Base-by-base conservation (phyloP, 2,888 invertebrate genomes). In the Tuta absoluta region DNA sequence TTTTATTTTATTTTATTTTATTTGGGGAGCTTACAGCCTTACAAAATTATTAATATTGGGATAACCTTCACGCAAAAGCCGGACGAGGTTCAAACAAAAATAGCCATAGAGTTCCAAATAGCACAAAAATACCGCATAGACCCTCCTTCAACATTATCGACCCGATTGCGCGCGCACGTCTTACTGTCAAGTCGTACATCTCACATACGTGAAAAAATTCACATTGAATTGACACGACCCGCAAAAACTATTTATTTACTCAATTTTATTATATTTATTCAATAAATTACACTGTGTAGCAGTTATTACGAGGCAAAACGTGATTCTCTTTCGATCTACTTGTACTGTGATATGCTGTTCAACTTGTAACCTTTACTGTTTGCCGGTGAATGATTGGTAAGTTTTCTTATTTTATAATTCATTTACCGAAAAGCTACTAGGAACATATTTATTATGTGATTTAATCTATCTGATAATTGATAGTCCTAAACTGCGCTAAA, bases 151-250 rank as follows among this genome's bases (percentile, higher is more conserved):
- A 21, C 60, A 38, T 53, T 81, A 89, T 87, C 78, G 89, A 89
- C 85, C 78, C 63, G 14, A 41, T 12, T 89, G 90, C 90, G 90
- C 89, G 90, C 90, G 90, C 90, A 89, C 53, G 41, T 38, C 23
- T 49, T 73, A 70, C 73, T 82, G 85, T 80, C 84, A 80, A 66
- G 70, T 45, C 45, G 17, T 45, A 45, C n/a, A 45, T 45, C 45
- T 45, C 72, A 66, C 71, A 68, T 78, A 75, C 68, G 76, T 78
- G 81, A 84, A 82, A 84, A 83, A 86, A 82, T 73, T 76, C 75
- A 71, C 71, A 66, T 70, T 78, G 71, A 71, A 66, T 70, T 78
- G 77, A 70, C 70, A 71, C 67, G 66, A 64, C 66, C 67, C 14
- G 69, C 70, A 56, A 73, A 81, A 73, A 81, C 82, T 82, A 85